Evolutionary conservation across 2,797 vertebrate genomes (phyloP).

Genomic region (Dicrostonyx torquatus): DNA sequence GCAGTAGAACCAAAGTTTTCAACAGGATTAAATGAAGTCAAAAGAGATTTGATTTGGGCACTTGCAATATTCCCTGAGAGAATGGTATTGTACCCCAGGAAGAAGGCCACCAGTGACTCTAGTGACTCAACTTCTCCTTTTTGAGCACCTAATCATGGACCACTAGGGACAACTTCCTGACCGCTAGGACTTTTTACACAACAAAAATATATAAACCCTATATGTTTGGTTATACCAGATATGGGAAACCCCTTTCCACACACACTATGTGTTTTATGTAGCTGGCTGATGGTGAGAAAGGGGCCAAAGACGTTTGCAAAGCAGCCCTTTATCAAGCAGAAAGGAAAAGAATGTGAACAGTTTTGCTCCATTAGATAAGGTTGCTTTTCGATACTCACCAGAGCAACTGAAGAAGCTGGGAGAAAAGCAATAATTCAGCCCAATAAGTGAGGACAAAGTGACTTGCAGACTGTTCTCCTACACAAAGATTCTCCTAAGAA

Average conservation of each 20-base stretch:
- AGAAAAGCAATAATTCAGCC: neutral
- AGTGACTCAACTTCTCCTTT: neutral
- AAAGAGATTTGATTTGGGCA: neutral
- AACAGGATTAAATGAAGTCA: neutral
- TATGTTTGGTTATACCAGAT: neutral
- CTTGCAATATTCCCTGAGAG: neutral
- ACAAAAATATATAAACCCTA: slow-evolving; percentile 28
- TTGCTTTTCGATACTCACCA: neutral
- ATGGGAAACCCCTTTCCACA: neutral
- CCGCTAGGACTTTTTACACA: neutral
- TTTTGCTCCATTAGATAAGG: neutral
- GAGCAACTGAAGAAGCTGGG: neutral
- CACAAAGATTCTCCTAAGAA: slow-evolving; percentile 6
- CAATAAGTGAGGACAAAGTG: neutral
- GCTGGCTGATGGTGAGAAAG: neutral
- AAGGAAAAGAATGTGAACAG: neutral
- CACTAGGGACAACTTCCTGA: slow-evolving; percentile 37
- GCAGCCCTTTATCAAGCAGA: slow-evolving; percentile 14
- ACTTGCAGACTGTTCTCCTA: neutral
- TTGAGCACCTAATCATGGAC: neutral
- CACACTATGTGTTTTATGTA: slow-evolving; percentile 8
- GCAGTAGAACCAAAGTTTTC: neutral
- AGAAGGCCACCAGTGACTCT: neutral
- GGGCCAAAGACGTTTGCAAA: neutral
- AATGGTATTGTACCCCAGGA: neutral